Percentiles rank a stretch among this genome's conserved stretches.
Evolutionary conservation across 2,888 invertebrate genomes (phyloP).

Genomic region (Ferdinandea cuprea): DNA sequence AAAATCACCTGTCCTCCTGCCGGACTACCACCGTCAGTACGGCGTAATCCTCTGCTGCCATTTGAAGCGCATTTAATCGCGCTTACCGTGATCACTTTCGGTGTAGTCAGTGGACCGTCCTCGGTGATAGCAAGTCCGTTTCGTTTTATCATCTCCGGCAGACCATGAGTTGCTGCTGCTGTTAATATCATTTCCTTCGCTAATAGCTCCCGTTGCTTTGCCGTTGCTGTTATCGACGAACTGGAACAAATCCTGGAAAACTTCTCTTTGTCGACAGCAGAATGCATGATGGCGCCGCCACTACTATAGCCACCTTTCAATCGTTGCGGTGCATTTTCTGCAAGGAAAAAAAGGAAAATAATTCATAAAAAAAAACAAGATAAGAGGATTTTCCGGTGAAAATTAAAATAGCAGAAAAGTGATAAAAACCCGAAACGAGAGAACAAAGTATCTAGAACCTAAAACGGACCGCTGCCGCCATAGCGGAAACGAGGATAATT

Average conservation of each 20-base stretch:
- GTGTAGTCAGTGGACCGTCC: conserved; percentile 56
- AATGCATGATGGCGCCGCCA: conserved; percentile 55
- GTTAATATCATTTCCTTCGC: conserved; percentile 64
- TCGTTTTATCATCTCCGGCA: conserved; percentile 66
- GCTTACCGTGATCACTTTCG: conserved; percentile 66
- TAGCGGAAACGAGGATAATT: conserved; percentile 71
- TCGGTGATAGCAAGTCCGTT: conserved; percentile 55
- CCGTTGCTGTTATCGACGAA: conserved; percentile 41
- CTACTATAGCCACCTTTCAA: conserved; percentile 56
- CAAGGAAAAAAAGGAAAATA: too few species aligned
- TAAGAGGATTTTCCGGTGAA: conserved; percentile 71
- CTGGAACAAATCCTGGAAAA: conserved; percentile 53
- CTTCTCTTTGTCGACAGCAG: conserved; percentile 55
- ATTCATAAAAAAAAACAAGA: conserved; percentile 46
- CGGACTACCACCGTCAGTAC: conserved; percentile 79
- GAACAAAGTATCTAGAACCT: conserved; percentile 31
- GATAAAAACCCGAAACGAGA: conserved; percentile 56
- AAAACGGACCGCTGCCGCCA: conserved; percentile 1
- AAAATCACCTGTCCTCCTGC: conserved; percentile 81
- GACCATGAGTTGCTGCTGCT: conserved; percentile 65
- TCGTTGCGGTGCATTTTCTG: conserved; percentile 56
- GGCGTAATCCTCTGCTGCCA: conserved; percentile 35
- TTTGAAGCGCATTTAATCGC: conserved; percentile 56
- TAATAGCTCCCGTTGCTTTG: conserved; percentile 51
- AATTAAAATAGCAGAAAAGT: conserved; percentile 73